Evolutionary conservation across 1,140 invertebrate species (phyloP).

Genomic region (Drosophila teissieri): DNA sequence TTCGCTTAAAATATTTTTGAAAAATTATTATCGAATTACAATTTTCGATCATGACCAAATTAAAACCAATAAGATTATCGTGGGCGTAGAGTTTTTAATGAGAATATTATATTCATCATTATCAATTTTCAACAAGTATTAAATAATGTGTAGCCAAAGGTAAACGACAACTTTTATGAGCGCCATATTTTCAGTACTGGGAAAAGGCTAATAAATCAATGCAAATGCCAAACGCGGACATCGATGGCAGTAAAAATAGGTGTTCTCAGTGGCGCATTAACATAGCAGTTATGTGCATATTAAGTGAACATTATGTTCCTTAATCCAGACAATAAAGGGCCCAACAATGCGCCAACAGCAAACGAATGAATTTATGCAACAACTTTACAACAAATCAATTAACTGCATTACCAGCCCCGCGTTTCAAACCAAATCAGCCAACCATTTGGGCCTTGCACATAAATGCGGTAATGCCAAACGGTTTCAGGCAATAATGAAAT

Average conservation of each 20-base stretch:
- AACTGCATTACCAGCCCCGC: conserved; percentile 9
- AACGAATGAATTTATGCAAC: conserved; percentile 48
- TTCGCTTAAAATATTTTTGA: conserved; percentile 64
- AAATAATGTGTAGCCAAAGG: neutral
- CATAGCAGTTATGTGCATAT: conserved; percentile 63
- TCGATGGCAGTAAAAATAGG: conserved; percentile 12
- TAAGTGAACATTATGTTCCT: conserved; percentile 66
- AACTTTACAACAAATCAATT: conserved; percentile 53
- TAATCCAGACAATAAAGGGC: conserved; percentile 67
- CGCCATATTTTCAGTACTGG: conserved; percentile 35
- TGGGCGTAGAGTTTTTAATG: conserved; percentile 50
- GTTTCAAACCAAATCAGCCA: neutral
- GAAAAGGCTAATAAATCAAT: conserved; percentile 70
- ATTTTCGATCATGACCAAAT: conserved; percentile 17
- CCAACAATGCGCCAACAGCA: conserved; percentile 37
- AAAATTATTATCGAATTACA: conserved; percentile 66
- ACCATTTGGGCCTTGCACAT: conserved; percentile 19
- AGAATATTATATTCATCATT: conserved; percentile 53
- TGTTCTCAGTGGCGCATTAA: conserved; percentile 29
- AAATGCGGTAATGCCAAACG: conserved; percentile 4
- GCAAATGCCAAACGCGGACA: conserved; percentile 32
- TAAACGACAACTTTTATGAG: conserved; percentile 27
- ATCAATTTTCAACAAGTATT: conserved; percentile 24
- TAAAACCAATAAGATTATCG: conserved; percentile 38
- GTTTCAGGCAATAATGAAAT: conserved; percentile 25